Base-by-base conservation (phyloP, 2,113 vertebrate species). In the Mustela lutreola region DNA sequence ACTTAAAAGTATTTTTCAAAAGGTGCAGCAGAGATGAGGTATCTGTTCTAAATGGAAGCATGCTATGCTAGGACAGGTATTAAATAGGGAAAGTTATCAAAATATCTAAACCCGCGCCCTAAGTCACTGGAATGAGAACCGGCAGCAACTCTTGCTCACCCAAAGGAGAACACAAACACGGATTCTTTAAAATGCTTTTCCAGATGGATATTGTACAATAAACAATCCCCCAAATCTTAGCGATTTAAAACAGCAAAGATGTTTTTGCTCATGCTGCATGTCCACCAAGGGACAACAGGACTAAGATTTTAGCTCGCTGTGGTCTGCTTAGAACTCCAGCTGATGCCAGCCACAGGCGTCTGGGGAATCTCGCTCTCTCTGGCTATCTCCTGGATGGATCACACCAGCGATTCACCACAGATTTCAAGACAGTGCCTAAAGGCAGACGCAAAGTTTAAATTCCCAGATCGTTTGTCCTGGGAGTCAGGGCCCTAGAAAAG, bases 1-100 rank as follows among this genome's bases (percentile, higher is more conserved):
- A 83, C 92, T 89, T 39, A 87, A n/a, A 87, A 45, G 19, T 18
- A 67, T 53, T 95, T 84, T 94, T 88, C 42, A 39, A 78, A 96
- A 79, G 11, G 67, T 9, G 36, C 7, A 80, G 36, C 31, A 58
- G 24, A 82, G 11, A 6, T 67, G 70, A 92, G 70, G 2, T 76
- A 7, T 81, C 31, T 50, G 18, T 24, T 56, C 15, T 60, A 84
- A 95, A 91, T 84, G 45, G 31, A 87, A 92, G 8, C 16, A 45
- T 67, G 33, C 31, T 79, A 19, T 48, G 28, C 60, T 88, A 58
- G 60, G 78, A 60, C 3, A 45, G 5, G 71, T 85, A 93, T 95
- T 53, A 76, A 93, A 36, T 48, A 21, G 2, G 16, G 39, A 36
- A 83, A 26, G 24, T 83, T 80, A 62, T 45, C 62, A 87, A 89